phyloP scores from a whole-genome alignment of 2,113 vertebrate genomes.

The Drymodes brunneopygia region DNA sequence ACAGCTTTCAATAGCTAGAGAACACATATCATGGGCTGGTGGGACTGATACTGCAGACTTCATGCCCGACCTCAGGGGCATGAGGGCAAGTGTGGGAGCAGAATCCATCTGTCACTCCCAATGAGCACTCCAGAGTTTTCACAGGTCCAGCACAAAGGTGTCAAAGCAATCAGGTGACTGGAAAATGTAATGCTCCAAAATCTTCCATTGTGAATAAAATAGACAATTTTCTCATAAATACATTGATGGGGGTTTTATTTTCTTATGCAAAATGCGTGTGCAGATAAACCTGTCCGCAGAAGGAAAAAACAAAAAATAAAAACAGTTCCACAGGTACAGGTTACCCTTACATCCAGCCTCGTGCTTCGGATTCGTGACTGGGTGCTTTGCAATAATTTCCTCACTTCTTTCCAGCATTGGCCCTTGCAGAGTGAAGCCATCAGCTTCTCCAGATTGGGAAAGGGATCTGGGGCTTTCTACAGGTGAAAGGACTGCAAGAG shows the following conservation, averaged over 20 bases:
- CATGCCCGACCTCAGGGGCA: accelerated
- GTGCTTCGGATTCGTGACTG: neutral
- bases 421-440: neutral
- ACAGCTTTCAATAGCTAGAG: neutral
- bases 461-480: neutral
- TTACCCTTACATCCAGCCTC: neutral
- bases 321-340: neutral
- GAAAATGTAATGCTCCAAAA: accelerated
- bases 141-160: neutral
- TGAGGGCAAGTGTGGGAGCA: neutral
- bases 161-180: neutral
- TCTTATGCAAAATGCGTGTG: neutral
- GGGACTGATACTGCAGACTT: neutral
- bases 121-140: neutral
- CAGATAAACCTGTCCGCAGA: neutral
- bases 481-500: neutral
- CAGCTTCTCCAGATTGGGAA: neutral
- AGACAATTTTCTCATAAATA: neutral
- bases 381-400: neutral
- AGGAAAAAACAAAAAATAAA: neutral
- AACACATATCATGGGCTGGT: accelerated
- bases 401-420: neutral
- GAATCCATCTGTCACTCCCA: neutral
- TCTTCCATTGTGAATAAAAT: accelerated
- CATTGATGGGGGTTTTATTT: accelerated